These are phyloP conservation scores for Pavo muticus DNA, from an alignment of 2,113 vertebrate species.

Conservation along the genomic window DNA sequence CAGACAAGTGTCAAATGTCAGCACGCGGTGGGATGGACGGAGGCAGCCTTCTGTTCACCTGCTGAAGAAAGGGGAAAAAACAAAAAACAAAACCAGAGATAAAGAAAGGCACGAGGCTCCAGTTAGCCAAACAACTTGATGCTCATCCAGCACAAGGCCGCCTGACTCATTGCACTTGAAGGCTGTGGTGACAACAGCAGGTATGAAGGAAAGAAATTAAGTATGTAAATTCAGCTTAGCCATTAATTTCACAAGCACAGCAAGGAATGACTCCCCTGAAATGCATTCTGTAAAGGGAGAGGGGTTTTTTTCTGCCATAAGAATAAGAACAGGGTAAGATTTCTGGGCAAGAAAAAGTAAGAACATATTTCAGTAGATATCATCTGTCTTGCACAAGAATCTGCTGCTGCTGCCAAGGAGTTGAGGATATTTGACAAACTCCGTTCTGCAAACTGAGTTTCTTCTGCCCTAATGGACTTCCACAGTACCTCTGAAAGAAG, in stretches of 20 bases:
- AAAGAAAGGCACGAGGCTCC: slow-evolving; percentile 18
- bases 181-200: slow-evolving; percentile 51
- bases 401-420: slow-evolving; percentile 65
- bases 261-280: slow-evolving; percentile 42
- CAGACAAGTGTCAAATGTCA: not conserved
- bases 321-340: slow-evolving; percentile 64
- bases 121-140: not conserved
- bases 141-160: not conserved
- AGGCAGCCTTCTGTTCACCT: slow-evolving; percentile 29
- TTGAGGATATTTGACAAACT: slow-evolving; percentile 61
- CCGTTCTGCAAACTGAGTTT: slow-evolving; percentile 30
- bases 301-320: slow-evolving; percentile 45
- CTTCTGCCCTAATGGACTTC: slow-evolving; percentile 48
- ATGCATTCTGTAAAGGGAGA: slow-evolving; percentile 29
- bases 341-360: slow-evolving; percentile 64
- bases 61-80: not conserved
- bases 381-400: slow-evolving; percentile 74
- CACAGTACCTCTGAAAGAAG: not conserved
- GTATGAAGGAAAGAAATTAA: slow-evolving; percentile 45
- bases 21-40: not conserved
- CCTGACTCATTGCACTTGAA: not conserved
- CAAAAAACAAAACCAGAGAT: not conserved
- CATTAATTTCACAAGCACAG: slow-evolving; percentile 64
- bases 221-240: slow-evolving; percentile 10
- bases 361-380: slow-evolving; percentile 70